Percentiles rank a stretch among this genome's conserved stretches.
phyloP scores from a whole-genome alignment of 2,113 vertebrate species.

The Actinemys pallida region DNA sequence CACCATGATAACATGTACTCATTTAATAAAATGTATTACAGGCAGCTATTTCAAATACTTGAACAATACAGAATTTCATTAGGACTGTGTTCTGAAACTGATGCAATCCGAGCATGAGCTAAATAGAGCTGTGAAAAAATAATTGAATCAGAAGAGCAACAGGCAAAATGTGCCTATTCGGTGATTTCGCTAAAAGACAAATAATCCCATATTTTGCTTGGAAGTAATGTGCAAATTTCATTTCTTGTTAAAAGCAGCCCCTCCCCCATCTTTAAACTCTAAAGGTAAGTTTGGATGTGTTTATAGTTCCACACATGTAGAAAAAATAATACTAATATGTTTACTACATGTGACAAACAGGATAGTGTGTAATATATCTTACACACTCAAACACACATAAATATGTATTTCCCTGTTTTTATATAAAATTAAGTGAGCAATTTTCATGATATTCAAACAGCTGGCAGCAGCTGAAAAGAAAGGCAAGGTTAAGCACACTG shows the following conservation, averaged over 20 bases:
- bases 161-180: constrained; percentile 58
- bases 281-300: not conserved
- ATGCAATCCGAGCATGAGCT: constrained; percentile 60
- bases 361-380: not conserved
- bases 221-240: constrained; percentile 23
- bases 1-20: constrained; percentile 70
- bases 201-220: constrained; percentile 51
- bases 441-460: constrained; percentile 7
- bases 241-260: constrained; percentile 5
- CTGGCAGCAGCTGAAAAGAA: not conserved
- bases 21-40: constrained; percentile 62
- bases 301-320: not conserved
- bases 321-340: constrained; percentile 24
- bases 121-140: constrained; percentile 55
- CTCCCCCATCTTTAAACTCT: constrained; percentile 15
- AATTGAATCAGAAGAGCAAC: constrained; percentile 42
- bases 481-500: not conserved
- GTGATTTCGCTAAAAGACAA: constrained; percentile 53
- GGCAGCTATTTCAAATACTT: constrained; percentile 52
- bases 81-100: constrained; percentile 55
- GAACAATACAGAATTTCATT: constrained; percentile 71
- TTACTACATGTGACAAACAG: constrained; percentile 1
- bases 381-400: not conserved
- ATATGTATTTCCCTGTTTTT: not conserved
- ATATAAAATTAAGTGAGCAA: not conserved